Evolutionary conservation across 2,113 vertebrate genomes (phyloP), one percentile per base, ranked within the genome.

Genomic region (Ammospiza nelsoni): DNA sequence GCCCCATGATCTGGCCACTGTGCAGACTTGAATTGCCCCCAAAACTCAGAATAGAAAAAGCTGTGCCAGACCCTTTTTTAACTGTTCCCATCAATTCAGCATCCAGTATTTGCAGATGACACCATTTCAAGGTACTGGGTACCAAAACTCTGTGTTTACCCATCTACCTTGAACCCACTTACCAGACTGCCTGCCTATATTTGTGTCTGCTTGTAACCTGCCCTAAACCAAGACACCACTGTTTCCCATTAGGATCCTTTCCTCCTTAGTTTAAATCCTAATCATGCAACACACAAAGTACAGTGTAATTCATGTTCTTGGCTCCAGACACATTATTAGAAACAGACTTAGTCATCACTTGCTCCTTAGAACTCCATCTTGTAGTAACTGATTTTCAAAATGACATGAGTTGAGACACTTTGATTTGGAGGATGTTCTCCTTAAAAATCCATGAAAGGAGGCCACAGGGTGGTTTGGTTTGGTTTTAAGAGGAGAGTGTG

Each of bases 241-340:
- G n/a, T 27, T 76, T 86, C 65, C 48, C 51, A 25, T 23, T 28
- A 51, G 43, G 25, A 68, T 75, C 8, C n/a, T 84, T 75, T 66
- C 43, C 72, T 78, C 72, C 37, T 73, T 90, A 58, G 49, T 76
- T 92, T 87, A 86, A 93, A 84, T 61, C 27, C 77, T 87, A 59
- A 72, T 31, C 57, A 87, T 24, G n/a, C 66, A 78, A 62, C 46
- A 46, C 35, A 65, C 25, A 63, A 39, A 2, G 2, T 39, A 43
- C 20, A 83, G 12, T 6, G 12, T 15, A 39, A 48, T n/a, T 59
- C 29, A 28, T 29, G 8, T 51, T 29, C 65, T n/a, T 55, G 27
- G 49, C 54, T 33, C 55, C 83, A 71, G 76, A 86, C 73, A 84
- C 39, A 37, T 44, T 35, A 43, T 51, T 48, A 74, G 51, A 66